Conservation (phyloP, 2,888 invertebrate species). For the Arctia plantaginis region DNA sequence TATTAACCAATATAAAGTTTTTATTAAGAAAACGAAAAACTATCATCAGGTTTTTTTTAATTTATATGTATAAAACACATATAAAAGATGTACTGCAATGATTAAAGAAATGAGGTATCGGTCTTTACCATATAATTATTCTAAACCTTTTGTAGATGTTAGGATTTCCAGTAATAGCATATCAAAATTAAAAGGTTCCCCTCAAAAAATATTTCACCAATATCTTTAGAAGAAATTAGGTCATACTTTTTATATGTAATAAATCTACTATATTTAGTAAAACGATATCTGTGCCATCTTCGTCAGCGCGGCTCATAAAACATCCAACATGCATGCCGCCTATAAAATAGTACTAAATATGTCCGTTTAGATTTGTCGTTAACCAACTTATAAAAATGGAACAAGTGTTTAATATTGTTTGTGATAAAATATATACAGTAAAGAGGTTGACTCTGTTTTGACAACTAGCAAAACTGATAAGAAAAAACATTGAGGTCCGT, state of each 20-base stretch:
- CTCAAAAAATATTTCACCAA: background rate
- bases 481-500: background rate
- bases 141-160: background rate
- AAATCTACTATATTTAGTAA: background rate
- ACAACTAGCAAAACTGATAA: background rate
- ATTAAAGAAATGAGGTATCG: too few relatives aligned
- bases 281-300: conserved; percentile 17
- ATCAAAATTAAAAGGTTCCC: background rate
- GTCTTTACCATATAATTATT: too few relatives aligned
- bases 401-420: conserved; percentile 31
- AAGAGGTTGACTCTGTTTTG: background rate
- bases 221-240: conserved; percentile 1
- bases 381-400: conserved; percentile 42
- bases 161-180: background rate
- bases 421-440: conserved; percentile 9
- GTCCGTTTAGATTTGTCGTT: conserved; percentile 28
- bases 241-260: background rate
- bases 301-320: conserved; percentile 12
- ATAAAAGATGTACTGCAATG: too few relatives aligned
- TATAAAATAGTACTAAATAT: conserved; percentile 18
- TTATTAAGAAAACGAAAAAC: too few relatives aligned
- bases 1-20: too few relatives aligned
- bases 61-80: too few relatives aligned
- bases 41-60: too few relatives aligned
- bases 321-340: conserved; percentile 6